These are phyloP conservation scores for Elaeidobius kamerunicus DNA, from an alignment of 2,888 invertebrate genomes.

Conservation along the genomic window DNA sequence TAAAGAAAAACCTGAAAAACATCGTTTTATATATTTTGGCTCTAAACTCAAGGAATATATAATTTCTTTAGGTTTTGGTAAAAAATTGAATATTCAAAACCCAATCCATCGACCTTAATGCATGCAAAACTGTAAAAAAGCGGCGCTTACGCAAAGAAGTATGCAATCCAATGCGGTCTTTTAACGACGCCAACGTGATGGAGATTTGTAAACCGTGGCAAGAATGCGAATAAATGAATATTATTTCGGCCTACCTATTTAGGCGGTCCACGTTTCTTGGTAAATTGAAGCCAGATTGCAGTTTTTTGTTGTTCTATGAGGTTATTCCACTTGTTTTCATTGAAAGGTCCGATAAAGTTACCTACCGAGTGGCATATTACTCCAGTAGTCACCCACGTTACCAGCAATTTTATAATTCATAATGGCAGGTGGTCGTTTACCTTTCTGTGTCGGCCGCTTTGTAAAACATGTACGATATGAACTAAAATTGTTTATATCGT, in stretches of 20 bases:
- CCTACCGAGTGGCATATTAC: conserved; percentile 20
- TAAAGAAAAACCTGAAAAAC: too few species aligned
- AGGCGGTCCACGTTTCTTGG: conserved; percentile 28
- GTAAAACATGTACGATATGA: not conserved
- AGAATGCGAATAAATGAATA: conserved; percentile 33
- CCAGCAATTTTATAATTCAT: conserved; percentile 7
- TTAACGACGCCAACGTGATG: conserved; percentile 28
- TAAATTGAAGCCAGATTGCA: conserved; percentile 27
- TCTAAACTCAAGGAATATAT: too few species aligned
- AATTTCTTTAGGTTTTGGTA: not conserved
- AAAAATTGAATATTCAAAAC: not conserved
- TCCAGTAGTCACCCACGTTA: conserved; percentile 24
- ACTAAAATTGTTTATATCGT: not conserved
- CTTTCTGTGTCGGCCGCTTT: conserved; percentile 8
- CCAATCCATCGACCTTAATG: conserved; percentile 9
- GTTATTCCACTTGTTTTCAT: conserved; percentile 31
- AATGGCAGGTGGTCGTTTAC: conserved; percentile 27
- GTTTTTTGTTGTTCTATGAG: conserved; percentile 27
- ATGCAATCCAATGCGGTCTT: conserved; percentile 15
- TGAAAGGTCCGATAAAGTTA: conserved; percentile 21
- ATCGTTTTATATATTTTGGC: too few species aligned
- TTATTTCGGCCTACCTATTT: conserved; percentile 30
- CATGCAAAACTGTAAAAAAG: conserved; percentile 15
- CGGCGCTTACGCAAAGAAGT: conserved; percentile 21
- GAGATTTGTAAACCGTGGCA: conserved; percentile 32